Base-by-base conservation (phyloP, 2,888 invertebrate species). In the Pseudanteris insignis region DNA sequence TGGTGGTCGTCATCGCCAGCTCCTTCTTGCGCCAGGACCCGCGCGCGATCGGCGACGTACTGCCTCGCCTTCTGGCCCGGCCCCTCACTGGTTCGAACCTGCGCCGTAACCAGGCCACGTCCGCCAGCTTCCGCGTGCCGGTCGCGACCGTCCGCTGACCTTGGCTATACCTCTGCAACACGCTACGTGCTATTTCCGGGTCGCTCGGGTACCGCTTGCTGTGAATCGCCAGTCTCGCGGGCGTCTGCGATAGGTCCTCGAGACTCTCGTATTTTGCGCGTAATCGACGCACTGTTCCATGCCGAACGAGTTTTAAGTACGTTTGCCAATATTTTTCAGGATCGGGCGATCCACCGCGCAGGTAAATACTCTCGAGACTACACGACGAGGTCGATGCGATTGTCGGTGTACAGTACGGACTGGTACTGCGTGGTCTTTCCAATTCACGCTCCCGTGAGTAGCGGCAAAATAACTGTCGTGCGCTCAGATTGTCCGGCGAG, bases 1-100 rank as follows among this genome's bases (percentile, higher is more conserved):
- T 90, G 92, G n/a, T n/a, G n/a, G n/a, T n/a, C 0, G 93, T 92
- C 92, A 93, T 92, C 64, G 87, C 87, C 8, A 91, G 85, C 73
- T 91, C 89, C 47, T 86, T 86, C 0, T 86, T 82, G 24, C 86
- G 83, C 21, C 90, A 81, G 0, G 87, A 86, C 24, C 85, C 81
- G 26, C 85, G 82, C 5, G 86, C 86, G 38, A 89, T 86, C 8
- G 79, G 76, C 0, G 90, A 89, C 1, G 89, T 86, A n/a, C 83
- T 80, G 0, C 82, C 82, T 10, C 82, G 74, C 26, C 81, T 77
- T 21, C 55, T 46, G 6, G 61, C 59, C 4, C 84, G 80, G 12
- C 82, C 81, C 26, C 86, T 75, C 0, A 85, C 83, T 1, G 81
- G 73, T 69, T 89, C 88, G 70, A 87, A 88, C 67, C 84, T 85